These are phyloP conservation scores for Sturmia bella DNA, from an alignment of 2,888 invertebrate species.

Conservation along the genomic window DNA sequence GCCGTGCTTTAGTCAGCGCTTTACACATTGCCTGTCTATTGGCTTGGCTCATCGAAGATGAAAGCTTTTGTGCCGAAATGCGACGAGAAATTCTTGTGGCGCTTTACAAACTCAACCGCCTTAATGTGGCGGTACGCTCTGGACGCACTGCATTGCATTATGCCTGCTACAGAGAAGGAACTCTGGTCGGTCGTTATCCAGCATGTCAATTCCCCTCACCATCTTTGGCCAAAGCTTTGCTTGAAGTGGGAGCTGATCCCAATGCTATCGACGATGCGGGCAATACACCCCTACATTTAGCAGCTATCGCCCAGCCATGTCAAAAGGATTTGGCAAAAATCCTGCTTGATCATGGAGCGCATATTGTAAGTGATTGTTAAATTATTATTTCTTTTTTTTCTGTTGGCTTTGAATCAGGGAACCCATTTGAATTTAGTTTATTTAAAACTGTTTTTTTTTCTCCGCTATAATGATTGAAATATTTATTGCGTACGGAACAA, in stretches of 20 bases:
- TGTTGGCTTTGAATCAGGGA: neutral
- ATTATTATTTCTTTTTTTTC: conserved; percentile 1
- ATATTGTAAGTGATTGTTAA: conserved; percentile 76
- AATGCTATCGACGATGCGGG: conserved; percentile 91
- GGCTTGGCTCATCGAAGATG: conserved; percentile 85
- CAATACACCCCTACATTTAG: conserved; percentile 94
- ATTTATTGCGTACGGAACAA: too few species aligned
- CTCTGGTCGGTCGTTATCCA: conserved; percentile 86
- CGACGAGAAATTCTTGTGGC: conserved; percentile 86
- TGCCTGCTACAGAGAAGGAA: conserved; percentile 90
- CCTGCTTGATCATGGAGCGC: conserved; percentile 90
- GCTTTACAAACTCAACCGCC: conserved; percentile 90
- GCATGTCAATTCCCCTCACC: conserved; percentile 88
- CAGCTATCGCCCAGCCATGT: conserved; percentile 88
- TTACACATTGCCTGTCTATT: conserved; percentile 91
- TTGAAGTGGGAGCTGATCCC: conserved; percentile 92
- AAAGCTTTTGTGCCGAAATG: conserved; percentile 82
- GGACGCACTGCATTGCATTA: conserved; percentile 90
- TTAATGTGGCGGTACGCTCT: conserved; percentile 85
- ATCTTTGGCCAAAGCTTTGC: conserved; percentile 87
- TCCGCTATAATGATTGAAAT: too few species aligned
- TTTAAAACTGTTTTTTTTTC: neutral
- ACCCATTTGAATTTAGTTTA: too few species aligned
- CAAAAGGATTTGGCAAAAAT: conserved; percentile 87
- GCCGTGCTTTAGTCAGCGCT: conserved; percentile 92